Percentiles rank a stretch among this genome's conserved stretches.
Conservation (phyloP, 2,113 vertebrate genomes). For the Oreotrochilus melanogaster region DNA sequence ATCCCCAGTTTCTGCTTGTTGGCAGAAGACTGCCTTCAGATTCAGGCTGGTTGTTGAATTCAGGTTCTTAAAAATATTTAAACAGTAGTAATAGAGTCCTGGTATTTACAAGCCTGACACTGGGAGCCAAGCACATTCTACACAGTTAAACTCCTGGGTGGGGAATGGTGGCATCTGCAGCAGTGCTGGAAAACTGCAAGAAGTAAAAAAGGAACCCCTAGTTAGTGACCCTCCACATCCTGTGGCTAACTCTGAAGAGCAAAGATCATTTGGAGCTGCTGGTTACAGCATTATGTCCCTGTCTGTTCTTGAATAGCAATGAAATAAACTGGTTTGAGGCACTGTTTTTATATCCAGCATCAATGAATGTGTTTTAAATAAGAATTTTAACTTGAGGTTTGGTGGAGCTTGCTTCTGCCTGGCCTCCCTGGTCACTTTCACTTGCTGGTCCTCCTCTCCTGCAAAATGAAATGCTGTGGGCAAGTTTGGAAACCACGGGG, state of each 20-base stretch:
- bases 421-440: neutral
- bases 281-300: neutral
- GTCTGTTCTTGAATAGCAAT: neutral
- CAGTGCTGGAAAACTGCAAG: neutral
- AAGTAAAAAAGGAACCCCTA: neutral
- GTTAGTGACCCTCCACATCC: neutral
- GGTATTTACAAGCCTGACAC: neutral
- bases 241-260: neutral
- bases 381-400: neutral
- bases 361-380: neutral
- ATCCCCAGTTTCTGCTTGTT: neutral
- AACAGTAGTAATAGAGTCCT: neutral
- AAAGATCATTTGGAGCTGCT: neutral
- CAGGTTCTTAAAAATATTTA: neutral
- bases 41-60: neutral
- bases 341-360: rapidly evolving
- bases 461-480: neutral
- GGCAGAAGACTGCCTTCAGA: neutral
- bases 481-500: neutral
- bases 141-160: neutral
- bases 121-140: neutral
- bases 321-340: neutral
- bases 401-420: neutral
- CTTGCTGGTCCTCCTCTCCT: neutral
- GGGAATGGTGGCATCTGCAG: neutral